Evolutionary conservation across 2,888 invertebrate genomes (phyloP), one percentile per base, ranked within the genome.

Genomic region (Gisinianus flammeolus): DNA sequence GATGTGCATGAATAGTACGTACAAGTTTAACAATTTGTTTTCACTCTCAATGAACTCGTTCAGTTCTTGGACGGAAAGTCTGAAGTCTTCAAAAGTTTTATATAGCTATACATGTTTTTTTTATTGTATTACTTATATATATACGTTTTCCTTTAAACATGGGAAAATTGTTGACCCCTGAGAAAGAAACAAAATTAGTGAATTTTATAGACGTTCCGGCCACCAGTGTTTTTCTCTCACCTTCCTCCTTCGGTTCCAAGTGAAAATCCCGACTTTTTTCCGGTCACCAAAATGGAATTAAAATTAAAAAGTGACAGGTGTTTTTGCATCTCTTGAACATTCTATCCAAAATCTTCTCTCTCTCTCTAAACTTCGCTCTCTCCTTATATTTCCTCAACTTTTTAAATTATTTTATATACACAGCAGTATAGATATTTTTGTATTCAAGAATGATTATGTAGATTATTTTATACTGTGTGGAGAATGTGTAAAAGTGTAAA

Each of bases 251-350:
- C 31, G 8, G 6, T 6, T 62, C 22, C 62, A 24, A 24, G 22
- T 24, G 22, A 24, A 62, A 62, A 62, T 70, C 52, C 28, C 52
- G 22, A 35, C n/a, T 28, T 44, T 44, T 72, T 26, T 72, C 58
- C 71, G 31, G 31, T 30, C 31, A 8, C n/a, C 28, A n/a, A 72
- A 72, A 72, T 56, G 71, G 71, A n/a, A 58, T 72, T 58, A 73
- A 33, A 64, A 64, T 62, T 68, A 44, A 74, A 74, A 74, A 74
- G 66, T 74, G 74, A 74, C 74, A 74, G 74, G 74, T 74, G 74
- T 58, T 64, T 35, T 56, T 22, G 22, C 19, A 4, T 56, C 56
- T 56, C 56, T 22, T n/a, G 4, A 10, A 56, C 56, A 56, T 56
- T 56, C 56, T 56, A 12, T 8, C 56, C 8, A n/a, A 12, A 5